A percentile compares a stretch with the other conserved stretches of the same genome.
Conservation (phyloP, 2,113 vertebrate genomes). For the Sciurus niger region DNA sequence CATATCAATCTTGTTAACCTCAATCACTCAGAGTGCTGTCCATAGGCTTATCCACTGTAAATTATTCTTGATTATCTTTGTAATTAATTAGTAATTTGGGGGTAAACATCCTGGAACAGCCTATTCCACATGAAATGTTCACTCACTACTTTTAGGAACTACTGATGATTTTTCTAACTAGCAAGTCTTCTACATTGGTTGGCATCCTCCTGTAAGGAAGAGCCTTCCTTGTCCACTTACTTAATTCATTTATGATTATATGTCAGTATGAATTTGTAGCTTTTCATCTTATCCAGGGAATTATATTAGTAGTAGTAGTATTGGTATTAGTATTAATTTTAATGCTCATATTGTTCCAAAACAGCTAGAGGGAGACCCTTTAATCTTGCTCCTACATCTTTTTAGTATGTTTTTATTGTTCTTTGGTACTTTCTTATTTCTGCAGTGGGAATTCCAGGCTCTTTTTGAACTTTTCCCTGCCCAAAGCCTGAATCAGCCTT, state of each 20-base stretch:
- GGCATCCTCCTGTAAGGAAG: not conserved
- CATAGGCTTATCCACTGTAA: not conserved
- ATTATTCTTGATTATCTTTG: not conserved
- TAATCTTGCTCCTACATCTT: not conserved
- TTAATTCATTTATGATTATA: not conserved
- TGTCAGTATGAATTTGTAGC: not conserved
- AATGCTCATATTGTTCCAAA: not conserved
- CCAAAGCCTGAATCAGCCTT: not conserved
- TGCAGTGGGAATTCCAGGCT: not conserved
- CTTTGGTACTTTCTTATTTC: not conserved
- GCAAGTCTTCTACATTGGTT: not conserved
- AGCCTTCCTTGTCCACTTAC: not conserved
- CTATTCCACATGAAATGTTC: not conserved
- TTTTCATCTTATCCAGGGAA: slow-evolving; percentile 13
- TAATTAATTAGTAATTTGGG: not conserved
- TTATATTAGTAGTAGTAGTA: not conserved
- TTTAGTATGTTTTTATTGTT: not conserved
- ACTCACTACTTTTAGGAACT: not conserved
- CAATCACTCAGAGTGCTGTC: not conserved
- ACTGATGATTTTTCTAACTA: slow-evolving; percentile 32
- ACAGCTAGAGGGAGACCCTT: not conserved
- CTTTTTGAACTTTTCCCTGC: not conserved
- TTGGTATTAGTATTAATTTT: not conserved
- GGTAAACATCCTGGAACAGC: not conserved
- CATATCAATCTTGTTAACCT: not conserved